Evolutionary conservation across 2,113 vertebrate species (phyloP).

Genomic region (Eurystomus gularis): DNA sequence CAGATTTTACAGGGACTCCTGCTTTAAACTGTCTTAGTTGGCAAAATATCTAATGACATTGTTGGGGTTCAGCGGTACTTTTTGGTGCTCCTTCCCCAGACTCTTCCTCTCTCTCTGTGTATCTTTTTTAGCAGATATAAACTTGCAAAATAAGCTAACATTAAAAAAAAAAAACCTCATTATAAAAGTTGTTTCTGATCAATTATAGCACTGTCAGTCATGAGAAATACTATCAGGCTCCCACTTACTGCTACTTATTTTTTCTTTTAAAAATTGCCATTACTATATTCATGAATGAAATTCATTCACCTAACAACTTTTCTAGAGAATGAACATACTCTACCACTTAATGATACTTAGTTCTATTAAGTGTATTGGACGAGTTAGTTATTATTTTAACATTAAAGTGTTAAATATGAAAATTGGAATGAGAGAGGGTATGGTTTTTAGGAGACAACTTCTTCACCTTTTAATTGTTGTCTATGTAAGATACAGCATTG

Average conservation of each 20-base stretch:
- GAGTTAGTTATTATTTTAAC: background rate
- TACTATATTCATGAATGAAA: background rate
- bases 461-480: background rate
- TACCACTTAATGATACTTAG: background rate
- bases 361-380: background rate
- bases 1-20: background rate
- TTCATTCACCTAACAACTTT: background rate
- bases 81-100: background rate
- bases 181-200: background rate
- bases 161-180: too few species aligned
- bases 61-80: background rate
- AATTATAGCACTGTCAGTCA: background rate
- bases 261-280: background rate
- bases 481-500: background rate
- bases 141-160: background rate
- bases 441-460: background rate
- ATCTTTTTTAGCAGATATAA: background rate
- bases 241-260: background rate
- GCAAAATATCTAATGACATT: background rate
- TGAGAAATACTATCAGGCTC: background rate
- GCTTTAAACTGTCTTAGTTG: background rate
- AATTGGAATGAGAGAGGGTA: background rate
- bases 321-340: background rate
- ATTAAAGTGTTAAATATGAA: background rate
- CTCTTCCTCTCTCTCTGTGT: background rate